Percentiles rank a stretch among this genome's conserved stretches.
These are phyloP conservation scores for Phortica magna DNA, from an alignment of 2,888 invertebrate genomes.

Conservation along the genomic window DNA sequence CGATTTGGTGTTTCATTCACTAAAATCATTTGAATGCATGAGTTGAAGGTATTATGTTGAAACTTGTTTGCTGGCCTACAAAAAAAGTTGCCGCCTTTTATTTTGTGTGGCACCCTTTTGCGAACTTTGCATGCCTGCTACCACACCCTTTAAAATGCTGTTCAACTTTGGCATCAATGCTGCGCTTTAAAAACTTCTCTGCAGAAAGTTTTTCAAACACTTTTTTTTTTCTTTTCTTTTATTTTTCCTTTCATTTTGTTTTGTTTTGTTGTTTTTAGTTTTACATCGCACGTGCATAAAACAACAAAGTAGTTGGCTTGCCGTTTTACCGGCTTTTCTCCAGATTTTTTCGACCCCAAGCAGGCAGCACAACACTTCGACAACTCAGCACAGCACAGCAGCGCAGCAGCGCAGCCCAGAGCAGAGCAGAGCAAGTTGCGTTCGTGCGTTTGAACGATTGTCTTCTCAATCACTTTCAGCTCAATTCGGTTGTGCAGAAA, in stretches of 20 bases:
- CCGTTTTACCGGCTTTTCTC: not conserved
- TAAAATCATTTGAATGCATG: not conserved
- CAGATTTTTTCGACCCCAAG: conserved; percentile 15
- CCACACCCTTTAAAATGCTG: not conserved
- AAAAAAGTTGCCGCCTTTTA: not conserved
- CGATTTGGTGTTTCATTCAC: too few species aligned
- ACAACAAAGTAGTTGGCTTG: not conserved
- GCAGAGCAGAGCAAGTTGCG: not conserved
- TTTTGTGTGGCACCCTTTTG: not conserved
- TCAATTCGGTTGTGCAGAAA: conserved; percentile 43
- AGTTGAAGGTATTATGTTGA: not conserved
- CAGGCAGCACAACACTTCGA: not conserved
- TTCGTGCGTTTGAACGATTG: not conserved
- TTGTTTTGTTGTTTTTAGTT: not conserved
- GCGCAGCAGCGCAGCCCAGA: not conserved
- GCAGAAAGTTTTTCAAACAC: not conserved
- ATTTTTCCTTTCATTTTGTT: not conserved
- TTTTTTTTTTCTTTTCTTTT: not conserved
- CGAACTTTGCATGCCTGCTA: not conserved
- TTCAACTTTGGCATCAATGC: not conserved
- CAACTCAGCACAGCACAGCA: not conserved
- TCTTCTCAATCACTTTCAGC: conserved; percentile 8
- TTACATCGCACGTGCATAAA: conserved; percentile 7
- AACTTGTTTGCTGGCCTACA: not conserved
- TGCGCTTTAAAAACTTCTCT: not conserved